Evolutionary conservation across 2,113 vertebrate species (phyloP).

Genomic region (Vicugna pacos): DNA sequence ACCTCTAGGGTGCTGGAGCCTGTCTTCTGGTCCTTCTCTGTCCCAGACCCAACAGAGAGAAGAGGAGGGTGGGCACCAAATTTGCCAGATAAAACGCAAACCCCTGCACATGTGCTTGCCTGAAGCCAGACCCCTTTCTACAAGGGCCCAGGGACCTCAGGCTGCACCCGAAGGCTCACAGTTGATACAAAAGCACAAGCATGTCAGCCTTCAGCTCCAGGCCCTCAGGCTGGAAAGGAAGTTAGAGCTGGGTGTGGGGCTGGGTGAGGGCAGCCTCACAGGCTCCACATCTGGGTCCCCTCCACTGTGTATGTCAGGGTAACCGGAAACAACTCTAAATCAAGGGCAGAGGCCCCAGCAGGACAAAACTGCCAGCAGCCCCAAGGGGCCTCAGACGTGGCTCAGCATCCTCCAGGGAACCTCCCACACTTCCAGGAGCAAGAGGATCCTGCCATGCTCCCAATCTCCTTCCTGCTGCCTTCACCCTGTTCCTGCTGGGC

Average conservation of each 20-base stretch:
- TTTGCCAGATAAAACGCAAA: not conserved
- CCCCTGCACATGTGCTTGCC: not conserved
- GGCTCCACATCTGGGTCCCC: not conserved
- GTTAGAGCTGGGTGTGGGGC: not conserved
- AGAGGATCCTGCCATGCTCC: not conserved
- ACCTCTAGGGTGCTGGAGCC: not conserved
- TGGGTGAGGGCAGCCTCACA: not conserved
- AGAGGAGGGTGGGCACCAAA: not conserved
- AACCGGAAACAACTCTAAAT: not conserved
- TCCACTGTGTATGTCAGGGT: not conserved
- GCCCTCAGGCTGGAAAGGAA: slow-evolving; percentile 30
- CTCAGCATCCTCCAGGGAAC: not conserved
- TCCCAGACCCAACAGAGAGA: not conserved
- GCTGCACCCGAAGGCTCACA: not conserved
- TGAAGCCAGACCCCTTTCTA: not conserved
- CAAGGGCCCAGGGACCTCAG: not conserved
- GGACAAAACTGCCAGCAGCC: not conserved
- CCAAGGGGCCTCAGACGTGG: not conserved
- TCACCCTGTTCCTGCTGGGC: not conserved
- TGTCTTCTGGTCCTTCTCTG: not conserved
- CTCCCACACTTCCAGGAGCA: not conserved
- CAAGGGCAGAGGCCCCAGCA: not conserved
- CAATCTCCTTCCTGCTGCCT: not conserved
- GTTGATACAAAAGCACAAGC: not conserved
- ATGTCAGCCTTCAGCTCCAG: not conserved